A percentile compares a stretch with the other conserved stretches of the same genome.
Conservation (phyloP, 2,797 vertebrate genomes). For the Dromococcyx pavoninus region DNA sequence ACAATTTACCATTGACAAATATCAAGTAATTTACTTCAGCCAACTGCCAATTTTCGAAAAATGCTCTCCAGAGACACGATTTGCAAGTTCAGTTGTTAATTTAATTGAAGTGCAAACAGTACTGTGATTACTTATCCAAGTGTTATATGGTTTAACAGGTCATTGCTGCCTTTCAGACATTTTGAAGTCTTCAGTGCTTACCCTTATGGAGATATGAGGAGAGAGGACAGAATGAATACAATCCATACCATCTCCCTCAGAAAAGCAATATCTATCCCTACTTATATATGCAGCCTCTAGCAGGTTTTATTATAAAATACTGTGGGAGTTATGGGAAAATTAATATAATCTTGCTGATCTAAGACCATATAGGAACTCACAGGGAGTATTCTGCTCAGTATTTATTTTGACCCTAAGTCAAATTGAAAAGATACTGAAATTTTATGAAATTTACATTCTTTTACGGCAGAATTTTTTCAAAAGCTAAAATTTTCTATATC, state of each 20-base stretch:
- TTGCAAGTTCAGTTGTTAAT: conserved; percentile 46
- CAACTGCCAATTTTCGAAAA: conserved; percentile 55
- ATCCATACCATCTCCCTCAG: neutral
- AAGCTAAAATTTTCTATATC: neutral
- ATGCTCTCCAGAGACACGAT: conserved; percentile 16
- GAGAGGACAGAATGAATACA: neutral
- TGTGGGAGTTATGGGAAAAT: neutral
- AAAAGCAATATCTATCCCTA: neutral
- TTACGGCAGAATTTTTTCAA: neutral
- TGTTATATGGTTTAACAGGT: neutral
- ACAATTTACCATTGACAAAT: conserved; percentile 60
- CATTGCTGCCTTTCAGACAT: neutral
- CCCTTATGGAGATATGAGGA: neutral
- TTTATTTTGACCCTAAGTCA: neutral
- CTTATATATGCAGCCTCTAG: neutral
- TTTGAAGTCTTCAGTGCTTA: neutral
- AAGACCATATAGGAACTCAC: neutral
- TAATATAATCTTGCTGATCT: neutral
- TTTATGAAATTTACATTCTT: neutral
- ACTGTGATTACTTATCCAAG: conserved; percentile 32
- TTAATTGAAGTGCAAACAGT: conserved; percentile 52
- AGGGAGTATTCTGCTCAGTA: neutral
- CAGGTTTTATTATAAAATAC: neutral
- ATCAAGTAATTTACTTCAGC: conserved; percentile 68
- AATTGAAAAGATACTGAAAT: neutral